phyloP scores from a whole-genome alignment of 53 echinoderm and acorn worm genomes.

The Mesocentrotus franciscanus region DNA sequence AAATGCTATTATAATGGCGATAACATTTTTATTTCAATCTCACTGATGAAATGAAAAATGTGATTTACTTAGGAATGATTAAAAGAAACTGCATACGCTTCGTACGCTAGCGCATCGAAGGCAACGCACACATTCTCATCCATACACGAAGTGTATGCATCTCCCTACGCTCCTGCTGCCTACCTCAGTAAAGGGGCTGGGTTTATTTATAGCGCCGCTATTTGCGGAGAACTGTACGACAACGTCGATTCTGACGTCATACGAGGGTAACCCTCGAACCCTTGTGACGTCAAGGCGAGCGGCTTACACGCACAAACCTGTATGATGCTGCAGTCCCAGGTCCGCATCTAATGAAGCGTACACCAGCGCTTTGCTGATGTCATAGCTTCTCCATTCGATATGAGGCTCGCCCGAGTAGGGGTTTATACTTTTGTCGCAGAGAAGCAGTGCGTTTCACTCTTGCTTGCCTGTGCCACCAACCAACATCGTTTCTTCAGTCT shows the following conservation, averaged over 20 bases:
- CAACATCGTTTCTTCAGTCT: slow-evolving; percentile 64
- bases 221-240: slow-evolving; percentile 71
- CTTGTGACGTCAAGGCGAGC: slow-evolving; percentile 76
- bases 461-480: slow-evolving; percentile 49
- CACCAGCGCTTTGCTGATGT: slow-evolving; percentile 63
- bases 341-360: slow-evolving; percentile 45
- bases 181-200: slow-evolving; percentile 36
- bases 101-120: not conserved
- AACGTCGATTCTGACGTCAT: slow-evolving; percentile 77
- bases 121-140: not conserved
- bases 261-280: slow-evolving; percentile 75
- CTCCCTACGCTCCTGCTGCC: not conserved
- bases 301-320: slow-evolving; percentile 68
- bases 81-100: not conserved
- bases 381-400: slow-evolving; percentile 53
- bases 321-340: slow-evolving; percentile 60
- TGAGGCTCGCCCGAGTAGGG: slow-evolving; percentile 47
- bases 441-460: slow-evolving; percentile 42
- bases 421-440: slow-evolving; percentile 64
- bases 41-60: not conserved
- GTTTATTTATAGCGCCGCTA: slow-evolving; percentile 74
- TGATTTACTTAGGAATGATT: not conserved
- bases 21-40: not conserved
- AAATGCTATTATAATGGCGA: not conserved
- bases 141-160: slow-evolving; percentile 16